Conservation (phyloP, 2,888 invertebrate species). For the Crepidodera aurea region DNA sequence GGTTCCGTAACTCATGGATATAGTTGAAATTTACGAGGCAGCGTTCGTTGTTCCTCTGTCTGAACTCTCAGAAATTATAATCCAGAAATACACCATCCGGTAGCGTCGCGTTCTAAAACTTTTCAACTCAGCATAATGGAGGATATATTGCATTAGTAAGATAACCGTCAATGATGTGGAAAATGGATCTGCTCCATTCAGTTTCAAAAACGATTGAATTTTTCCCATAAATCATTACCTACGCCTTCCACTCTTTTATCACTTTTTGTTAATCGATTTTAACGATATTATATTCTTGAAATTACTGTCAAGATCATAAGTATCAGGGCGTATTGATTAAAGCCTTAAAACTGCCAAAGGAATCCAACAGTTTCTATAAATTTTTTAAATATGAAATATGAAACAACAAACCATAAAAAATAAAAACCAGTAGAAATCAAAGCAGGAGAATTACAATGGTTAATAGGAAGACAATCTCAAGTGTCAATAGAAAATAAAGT, state of each 20-base stretch:
- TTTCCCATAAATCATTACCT: slow-evolving; percentile 3
- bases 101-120: slow-evolving; percentile 10
- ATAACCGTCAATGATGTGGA: slow-evolving; percentile 13
- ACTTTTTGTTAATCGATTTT: too few species aligned
- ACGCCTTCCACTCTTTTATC: neutral
- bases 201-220: slow-evolving; percentile 3
- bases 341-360: too few species aligned
- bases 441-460: too few species aligned
- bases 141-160: slow-evolving; percentile 11
- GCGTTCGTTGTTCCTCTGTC: neutral
- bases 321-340: too few species aligned
- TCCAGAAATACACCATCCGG: slow-evolving; percentile 13
- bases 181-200: neutral
- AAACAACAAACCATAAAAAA: too few species aligned
- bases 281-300: too few species aligned
- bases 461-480: too few species aligned
- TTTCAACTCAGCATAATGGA: slow-evolving; percentile 15
- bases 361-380: too few species aligned
- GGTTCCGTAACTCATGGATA: slow-evolving; percentile 3
- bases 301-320: too few species aligned
- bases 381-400: too few species aligned
- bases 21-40: slow-evolving; percentile 10
- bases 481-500: too few species aligned
- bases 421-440: too few species aligned
- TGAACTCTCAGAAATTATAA: slow-evolving; percentile 9